Evolutionary conservation across 2,113 vertebrate genomes (phyloP), one percentile per base, ranked within the genome.

Genomic region (Cheirogaleus medius): DNA sequence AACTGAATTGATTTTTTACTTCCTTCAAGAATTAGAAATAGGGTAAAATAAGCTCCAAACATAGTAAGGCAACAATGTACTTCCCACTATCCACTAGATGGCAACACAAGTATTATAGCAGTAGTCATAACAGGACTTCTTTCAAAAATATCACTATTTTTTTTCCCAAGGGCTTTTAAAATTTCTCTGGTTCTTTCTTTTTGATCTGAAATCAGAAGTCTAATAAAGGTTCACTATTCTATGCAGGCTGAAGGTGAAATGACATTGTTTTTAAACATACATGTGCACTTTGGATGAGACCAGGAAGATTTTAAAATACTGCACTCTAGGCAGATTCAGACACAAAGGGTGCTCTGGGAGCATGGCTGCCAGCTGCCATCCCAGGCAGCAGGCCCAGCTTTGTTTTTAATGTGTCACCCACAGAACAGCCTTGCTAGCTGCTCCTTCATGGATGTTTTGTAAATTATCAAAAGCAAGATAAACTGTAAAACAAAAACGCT

Each of bases 331-430:
- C 82, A 93, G 87, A 47, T 49, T 66, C 0, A 8, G 27, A 49
- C 85, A 98, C 97, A 97, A 96, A 97, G 87, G 63, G 92, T 92
- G 58, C 87, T 66, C 37, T 0, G 12, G 37, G 81, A 95, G 95
- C 96, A 89, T 27, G 97, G 97, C 83, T 97, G 95, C 98, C 95
- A 94, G 98, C 98, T 98, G 98, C 97, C 97, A 80, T 76, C 84
- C 90, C 96, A 95, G 94, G 97, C 60, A 52, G 97, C 83, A 96
- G 27, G 96, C 97, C 97, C 17, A 83, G 96, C 95, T 97, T 93
- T 83, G 78, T 95, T 96, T 97, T 93, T 44, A 42, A 47, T 13
- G 94, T 42, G 77, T 64, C 77, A 83, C 91, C 96, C 96, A 77
- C 82, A 27, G 52, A 87, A 60, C 91, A 95, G 93, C n/a, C 34